Percentiles rank a stretch among this genome's conserved stretches.
Conservation (phyloP, 2,113 vertebrate genomes). For the Macaca nemestrina region DNA sequence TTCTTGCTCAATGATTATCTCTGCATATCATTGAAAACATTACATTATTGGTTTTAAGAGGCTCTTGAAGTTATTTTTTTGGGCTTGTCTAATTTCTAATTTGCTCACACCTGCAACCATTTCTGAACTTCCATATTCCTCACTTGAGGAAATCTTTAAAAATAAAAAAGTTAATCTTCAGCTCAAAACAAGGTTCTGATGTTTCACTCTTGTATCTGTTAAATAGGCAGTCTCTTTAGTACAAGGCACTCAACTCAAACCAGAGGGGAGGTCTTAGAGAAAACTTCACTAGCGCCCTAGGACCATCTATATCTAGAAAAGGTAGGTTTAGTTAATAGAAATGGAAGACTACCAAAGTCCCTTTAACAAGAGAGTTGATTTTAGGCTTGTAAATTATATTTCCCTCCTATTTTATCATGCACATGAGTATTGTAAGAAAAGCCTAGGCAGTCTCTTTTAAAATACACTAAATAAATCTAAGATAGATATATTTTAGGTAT, state of each 20-base stretch:
- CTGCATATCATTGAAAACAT: constrained; percentile 25
- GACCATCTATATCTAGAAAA: neutral
- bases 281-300: neutral
- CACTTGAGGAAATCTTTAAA: constrained; percentile 12
- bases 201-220: neutral
- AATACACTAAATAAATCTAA: constrained; percentile 20
- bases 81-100: constrained; percentile 26
- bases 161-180: neutral
- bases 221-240: neutral
- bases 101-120: constrained; percentile 39
- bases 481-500: constrained; percentile 31
- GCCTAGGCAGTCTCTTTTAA: neutral
- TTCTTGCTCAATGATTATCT: constrained; percentile 24
- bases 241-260: neutral
- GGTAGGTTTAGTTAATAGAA: neutral
- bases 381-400: constrained; percentile 36
- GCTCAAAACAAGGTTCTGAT: neutral
- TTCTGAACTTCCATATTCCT: constrained; percentile 23
- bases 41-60: neutral
- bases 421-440: constrained; percentile 15
- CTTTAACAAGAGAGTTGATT: constrained; percentile 34
- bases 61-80: constrained; percentile 36
- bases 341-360: neutral
- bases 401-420: neutral
- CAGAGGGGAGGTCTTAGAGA: neutral